These are phyloP conservation scores for Halocaridina rubra DNA, from an alignment of 2,888 invertebrate genomes.

Conservation along the genomic window DNA sequence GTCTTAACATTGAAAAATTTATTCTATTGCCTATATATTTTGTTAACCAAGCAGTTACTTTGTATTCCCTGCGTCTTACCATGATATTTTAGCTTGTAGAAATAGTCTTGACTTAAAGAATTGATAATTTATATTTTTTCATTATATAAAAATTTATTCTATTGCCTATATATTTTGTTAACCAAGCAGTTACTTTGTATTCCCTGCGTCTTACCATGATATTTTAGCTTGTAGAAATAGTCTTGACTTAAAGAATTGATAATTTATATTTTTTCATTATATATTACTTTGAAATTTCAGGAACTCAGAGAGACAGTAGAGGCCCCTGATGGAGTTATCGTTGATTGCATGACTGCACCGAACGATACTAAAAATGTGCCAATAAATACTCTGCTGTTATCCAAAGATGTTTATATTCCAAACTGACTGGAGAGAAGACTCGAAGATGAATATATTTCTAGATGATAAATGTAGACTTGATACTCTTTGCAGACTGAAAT, in stretches of 20 bases:
- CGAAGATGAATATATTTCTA: too few species aligned
- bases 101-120: background rate
- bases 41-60: background rate
- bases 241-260: background rate
- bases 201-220: background rate
- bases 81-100: background rate
- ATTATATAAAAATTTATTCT: background rate
- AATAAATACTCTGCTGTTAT: slow-evolving; percentile 30
- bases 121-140: too few species aligned
- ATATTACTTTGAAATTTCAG: slow-evolving; percentile 9
- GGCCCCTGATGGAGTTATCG: slow-evolving; percentile 11
- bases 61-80: background rate
- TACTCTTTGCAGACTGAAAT: too few species aligned
- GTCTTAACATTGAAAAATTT: background rate
- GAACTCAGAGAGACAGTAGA: slow-evolving; percentile 17
- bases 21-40: background rate
- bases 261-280: background rate
- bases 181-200: background rate
- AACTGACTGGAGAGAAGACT: too few species aligned
- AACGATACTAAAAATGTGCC: slow-evolving; percentile 21
- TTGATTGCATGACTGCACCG: background rate
- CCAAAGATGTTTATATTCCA: slow-evolving; percentile 21
- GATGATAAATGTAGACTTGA: too few species aligned
- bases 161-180: background rate
- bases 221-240: background rate